A percentile compares a stretch with the other conserved stretches of the same genome.
Conservation (phyloP, 2,888 invertebrate species). For the Nasonovia ribisnigri region DNA sequence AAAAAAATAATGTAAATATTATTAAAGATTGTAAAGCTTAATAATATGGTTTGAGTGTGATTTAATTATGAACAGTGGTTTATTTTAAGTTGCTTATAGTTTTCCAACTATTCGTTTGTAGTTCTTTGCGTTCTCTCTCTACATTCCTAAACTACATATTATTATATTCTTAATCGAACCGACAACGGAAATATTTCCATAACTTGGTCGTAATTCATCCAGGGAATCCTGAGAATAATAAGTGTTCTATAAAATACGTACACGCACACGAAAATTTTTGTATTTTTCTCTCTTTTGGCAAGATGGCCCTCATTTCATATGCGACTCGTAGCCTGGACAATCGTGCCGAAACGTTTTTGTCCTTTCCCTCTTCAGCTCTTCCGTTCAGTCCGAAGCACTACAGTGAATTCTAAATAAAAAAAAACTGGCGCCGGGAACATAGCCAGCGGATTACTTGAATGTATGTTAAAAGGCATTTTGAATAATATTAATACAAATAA, state of each 20-base stretch:
- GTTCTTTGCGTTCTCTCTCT: background rate
- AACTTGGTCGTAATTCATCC: conserved; percentile 59
- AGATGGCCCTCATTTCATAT: conserved; percentile 60
- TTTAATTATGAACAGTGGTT: background rate
- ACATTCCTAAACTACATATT: background rate
- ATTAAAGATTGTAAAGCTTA: background rate
- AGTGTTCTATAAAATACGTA: conserved; percentile 49
- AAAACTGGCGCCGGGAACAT: conserved; percentile 45
- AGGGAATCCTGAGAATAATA: conserved; percentile 59
- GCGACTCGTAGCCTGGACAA: conserved; percentile 43
- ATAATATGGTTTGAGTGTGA: background rate
- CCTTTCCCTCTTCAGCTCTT: conserved; percentile 19
- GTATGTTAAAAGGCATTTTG: conserved; percentile 30
- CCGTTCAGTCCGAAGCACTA: background rate
- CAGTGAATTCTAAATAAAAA: conserved; percentile 58
- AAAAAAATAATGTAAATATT: background rate
- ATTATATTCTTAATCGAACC: conserved; percentile 50
- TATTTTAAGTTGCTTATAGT: background rate
- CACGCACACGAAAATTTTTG: conserved; percentile 48
- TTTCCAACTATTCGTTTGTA: background rate
- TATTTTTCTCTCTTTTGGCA: conserved; percentile 55
- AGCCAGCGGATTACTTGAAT: conserved; percentile 10
- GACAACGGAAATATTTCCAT: conserved; percentile 50
- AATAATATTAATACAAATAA: conserved; percentile 29
- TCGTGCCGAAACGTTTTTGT: conserved; percentile 57